Evolutionary conservation across 2,888 invertebrate species (phyloP).

Genomic region (Camptogramma bilineatum): DNA sequence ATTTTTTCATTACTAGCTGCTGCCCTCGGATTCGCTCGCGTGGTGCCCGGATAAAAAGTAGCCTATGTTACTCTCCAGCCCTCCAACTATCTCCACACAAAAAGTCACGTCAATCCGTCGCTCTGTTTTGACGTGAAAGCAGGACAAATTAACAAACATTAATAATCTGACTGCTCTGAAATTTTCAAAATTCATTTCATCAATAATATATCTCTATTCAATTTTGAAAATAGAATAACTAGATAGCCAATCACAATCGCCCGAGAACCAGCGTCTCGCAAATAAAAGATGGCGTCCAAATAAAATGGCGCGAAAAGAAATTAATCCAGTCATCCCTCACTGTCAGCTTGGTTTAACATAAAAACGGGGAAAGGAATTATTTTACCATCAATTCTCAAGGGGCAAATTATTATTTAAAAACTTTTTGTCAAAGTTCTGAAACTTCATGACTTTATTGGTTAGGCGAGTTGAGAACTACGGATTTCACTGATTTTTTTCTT

Average conservation of each 20-base stretch:
- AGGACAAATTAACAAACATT: no score
- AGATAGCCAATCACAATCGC: constrained; percentile 26
- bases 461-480: not conserved
- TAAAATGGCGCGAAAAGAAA: constrained; percentile 41
- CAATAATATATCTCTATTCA: not conserved
- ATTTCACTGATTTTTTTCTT: not conserved
- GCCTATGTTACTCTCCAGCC: no score
- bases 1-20: no score
- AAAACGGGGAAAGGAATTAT: constrained; percentile 46
- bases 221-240: constrained; percentile 23
- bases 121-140: no score
- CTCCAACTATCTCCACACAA: no score
- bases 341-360: constrained; percentile 47
- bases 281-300: constrained; percentile 32
- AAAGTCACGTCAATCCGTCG: no score
- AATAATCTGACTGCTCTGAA: no score
- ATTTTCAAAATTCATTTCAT: no score
- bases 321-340: constrained; percentile 48
- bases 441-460: constrained; percentile 10
- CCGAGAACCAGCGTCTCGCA: constrained; percentile 20
- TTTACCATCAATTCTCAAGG: constrained; percentile 42
- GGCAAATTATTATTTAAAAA: constrained; percentile 44
- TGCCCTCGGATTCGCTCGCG: no score
- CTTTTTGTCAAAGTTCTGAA: constrained; percentile 31
- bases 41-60: no score